phyloP scores from a whole-genome alignment of 2,113 vertebrate genomes.

The Columbina picui region DNA sequence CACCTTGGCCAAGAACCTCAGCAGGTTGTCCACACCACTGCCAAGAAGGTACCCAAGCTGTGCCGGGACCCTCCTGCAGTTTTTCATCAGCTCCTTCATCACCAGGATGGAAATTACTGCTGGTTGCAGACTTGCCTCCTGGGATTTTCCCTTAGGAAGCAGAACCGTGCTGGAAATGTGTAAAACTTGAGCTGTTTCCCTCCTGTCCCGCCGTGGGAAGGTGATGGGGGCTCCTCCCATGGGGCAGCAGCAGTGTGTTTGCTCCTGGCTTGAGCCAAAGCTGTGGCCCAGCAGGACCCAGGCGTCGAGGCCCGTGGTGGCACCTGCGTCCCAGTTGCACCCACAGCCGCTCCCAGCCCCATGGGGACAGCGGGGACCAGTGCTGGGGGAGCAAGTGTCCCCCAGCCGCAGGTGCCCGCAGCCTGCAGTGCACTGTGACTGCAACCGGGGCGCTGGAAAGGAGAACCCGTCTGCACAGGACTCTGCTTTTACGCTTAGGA shows the following conservation, averaged over 20 bases:
- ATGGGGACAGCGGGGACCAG: fast-evolving
- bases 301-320: fast-evolving
- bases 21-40: background rate
- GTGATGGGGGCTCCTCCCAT: background rate
- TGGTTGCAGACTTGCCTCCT: background rate
- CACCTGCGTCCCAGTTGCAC: fast-evolving
- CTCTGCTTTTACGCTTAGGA: background rate
- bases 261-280: background rate
- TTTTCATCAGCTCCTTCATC: background rate
- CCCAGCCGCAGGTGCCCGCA: fast-evolving
- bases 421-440: fast-evolving
- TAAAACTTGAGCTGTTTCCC: fast-evolving
- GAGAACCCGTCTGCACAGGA: background rate
- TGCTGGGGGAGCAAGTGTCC: fast-evolving
- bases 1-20: background rate
- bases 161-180: background rate
- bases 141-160: background rate
- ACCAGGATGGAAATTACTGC: background rate
- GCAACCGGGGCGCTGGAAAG: background rate
- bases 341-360: fast-evolving
- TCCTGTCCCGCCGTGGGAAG: background rate
- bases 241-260: background rate
- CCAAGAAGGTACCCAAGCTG: background rate
- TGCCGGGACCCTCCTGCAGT: background rate
- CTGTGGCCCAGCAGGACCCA: background rate